A percentile compares a stretch with the other conserved stretches of the same genome.
Conservation (phyloP, 2,888 invertebrate species). For the Terebella lapidaria region DNA sequence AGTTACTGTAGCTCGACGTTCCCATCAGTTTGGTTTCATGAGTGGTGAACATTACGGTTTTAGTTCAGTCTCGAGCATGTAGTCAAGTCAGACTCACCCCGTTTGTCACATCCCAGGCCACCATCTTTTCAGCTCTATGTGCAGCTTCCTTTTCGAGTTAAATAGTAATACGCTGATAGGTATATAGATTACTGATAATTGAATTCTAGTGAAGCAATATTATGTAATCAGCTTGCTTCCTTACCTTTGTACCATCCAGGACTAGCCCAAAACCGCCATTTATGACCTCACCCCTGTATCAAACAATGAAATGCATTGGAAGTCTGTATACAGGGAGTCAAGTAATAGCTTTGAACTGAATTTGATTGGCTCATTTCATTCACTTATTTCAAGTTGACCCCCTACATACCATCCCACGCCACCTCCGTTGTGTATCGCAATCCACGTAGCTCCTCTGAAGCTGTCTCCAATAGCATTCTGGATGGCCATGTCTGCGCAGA, state of each 20-base stretch:
- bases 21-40: too few relatives aligned
- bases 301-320: too few relatives aligned
- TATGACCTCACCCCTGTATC: constrained; percentile 60
- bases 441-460: constrained; percentile 63
- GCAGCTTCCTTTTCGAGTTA: constrained; percentile 53
- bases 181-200: too few relatives aligned
- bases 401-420: constrained; percentile 61
- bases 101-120: constrained; percentile 63
- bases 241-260: constrained; percentile 58
- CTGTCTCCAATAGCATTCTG: constrained; percentile 61
- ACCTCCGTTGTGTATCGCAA: constrained; percentile 61
- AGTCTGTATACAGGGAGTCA: too few relatives aligned
- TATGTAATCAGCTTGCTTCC: too few relatives aligned
- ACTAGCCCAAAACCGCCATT: constrained; percentile 65
- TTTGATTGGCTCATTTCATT: too few relatives aligned
- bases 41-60: too few relatives aligned
- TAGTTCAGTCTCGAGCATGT: too few relatives aligned
- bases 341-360: too few relatives aligned
- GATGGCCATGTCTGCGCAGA: constrained; percentile 63
- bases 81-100: constrained; percentile 58
- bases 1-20: too few relatives aligned
- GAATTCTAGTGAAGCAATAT: too few relatives aligned
- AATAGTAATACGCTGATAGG: constrained; percentile 2
- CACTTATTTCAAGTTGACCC: too few relatives aligned
- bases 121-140: constrained; percentile 55